Base-by-base conservation (phyloP, 2,797 vertebrate genomes). In the Onychomys leucogaster region DNA sequence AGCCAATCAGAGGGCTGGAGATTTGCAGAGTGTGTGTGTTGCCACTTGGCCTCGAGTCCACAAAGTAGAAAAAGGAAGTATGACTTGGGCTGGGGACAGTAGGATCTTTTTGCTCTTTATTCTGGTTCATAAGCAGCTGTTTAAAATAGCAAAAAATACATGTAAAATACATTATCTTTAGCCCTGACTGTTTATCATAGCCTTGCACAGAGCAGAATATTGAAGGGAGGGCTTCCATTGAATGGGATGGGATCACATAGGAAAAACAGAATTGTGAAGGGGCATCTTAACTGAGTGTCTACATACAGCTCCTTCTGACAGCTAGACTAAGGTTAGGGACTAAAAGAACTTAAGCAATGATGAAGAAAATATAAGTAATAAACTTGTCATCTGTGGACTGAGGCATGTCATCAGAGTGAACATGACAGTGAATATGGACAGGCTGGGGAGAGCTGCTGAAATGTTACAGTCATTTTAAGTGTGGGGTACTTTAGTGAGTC, bases 81-180 rank as follows among this genome's bases (percentile, higher is more conserved):
- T 3, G 14, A 5, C 52, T 88, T 34, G 16, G 49, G 4, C 16
- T 49, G n/a, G 9, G 32, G 5, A n/a, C 61, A 55, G n/a, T 0
- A 63, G 43, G 46, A 3, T 65, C 61, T 52, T 55, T 75, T 61
- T 71, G n/a, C 17, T 89, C 52, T 91, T 57, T 75, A 37, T 86
- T 82, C 12, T 29, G 29, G 52, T 59, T 27, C 12, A 5, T 27
- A 78, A 27, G 23, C 34, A 52, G 37, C 4, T 8, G 75, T 76
- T 27, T 34, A 8, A 87, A 81, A 82, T 55, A 91, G 77, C 17
- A 84, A 90, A 94, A 77, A 5, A 52, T 91, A 85, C 34, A 11
- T 7, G 1, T 46, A 34, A 82, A 78, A 89, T 55, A 46, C 37
- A 34, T 73, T 41, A 57, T 75, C 21, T 84, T 92, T 49, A 29